Conservation (phyloP, 2,888 invertebrate species). For the Folsomia manolachei region DNA sequence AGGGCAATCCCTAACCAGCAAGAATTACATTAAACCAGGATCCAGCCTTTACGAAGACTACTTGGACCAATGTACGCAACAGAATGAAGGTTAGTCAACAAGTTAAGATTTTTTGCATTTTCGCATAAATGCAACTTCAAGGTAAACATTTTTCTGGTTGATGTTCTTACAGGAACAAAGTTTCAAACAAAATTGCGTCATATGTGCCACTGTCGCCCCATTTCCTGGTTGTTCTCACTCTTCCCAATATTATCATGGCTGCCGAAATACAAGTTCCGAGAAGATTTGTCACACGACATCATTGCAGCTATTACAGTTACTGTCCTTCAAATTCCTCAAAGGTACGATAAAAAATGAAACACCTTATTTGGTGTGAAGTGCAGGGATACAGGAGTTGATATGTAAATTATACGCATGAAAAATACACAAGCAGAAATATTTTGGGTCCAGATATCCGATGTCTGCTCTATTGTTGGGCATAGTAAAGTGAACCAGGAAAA, state of each 20-base stretch:
- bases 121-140: neutral
- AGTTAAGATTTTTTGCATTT: neutral
- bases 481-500: neutral
- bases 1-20: neutral
- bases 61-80: neutral
- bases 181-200: neutral
- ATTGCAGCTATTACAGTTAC: constrained; percentile 83
- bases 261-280: constrained; percentile 63
- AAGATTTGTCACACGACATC: constrained; percentile 68
- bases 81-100: neutral
- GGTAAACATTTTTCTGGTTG: too few species aligned
- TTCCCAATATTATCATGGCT: constrained; percentile 67
- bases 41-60: neutral
- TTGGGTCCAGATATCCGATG: too few species aligned
- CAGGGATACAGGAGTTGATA: too few species aligned
- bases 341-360: too few species aligned
- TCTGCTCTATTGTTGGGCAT: neutral
- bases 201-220: constrained; percentile 25
- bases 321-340: constrained; percentile 88
- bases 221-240: constrained; percentile 29
- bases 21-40: neutral
- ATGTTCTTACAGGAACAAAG: neutral
- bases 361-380: too few species aligned
- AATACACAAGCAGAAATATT: too few species aligned
- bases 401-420: too few species aligned